These are phyloP conservation scores for Athene noctua DNA, from an alignment of 2,113 vertebrate species.

Conservation along the genomic window DNA sequence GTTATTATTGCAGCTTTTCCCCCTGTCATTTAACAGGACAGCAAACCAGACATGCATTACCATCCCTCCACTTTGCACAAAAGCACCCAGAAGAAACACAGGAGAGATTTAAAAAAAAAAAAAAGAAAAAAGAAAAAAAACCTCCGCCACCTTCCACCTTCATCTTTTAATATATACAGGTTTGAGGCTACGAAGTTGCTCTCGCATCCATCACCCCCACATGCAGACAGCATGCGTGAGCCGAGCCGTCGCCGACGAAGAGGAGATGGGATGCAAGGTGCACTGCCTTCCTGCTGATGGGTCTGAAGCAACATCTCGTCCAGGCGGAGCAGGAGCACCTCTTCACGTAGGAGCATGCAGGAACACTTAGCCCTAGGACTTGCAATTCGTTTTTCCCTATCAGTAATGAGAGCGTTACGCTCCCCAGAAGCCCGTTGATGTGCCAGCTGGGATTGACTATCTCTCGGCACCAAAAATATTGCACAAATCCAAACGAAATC, in stretches of 20 bases:
- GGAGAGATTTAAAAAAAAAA: not conserved
- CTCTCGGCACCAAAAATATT: not conserved
- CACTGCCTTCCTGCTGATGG: not conserved
- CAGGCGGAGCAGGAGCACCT: not conserved
- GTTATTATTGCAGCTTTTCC: not conserved
- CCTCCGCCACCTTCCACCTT: not conserved
- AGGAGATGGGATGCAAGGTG: not conserved
- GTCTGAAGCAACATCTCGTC: not conserved
- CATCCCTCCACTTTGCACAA: not conserved
- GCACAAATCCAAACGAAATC: not conserved
- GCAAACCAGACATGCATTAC: not conserved
- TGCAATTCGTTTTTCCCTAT: not conserved
- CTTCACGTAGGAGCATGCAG: not conserved
- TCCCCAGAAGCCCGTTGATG: not conserved
- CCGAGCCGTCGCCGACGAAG: rapidly evolving
- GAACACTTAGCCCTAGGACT: not conserved
- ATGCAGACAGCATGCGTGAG: rapidly evolving
- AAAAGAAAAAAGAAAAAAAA: not conserved
- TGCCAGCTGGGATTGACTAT: not conserved
- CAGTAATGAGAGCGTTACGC: not conserved
- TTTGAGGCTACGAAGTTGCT: not conserved
- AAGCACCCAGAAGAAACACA: not conserved
- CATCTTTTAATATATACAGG: not conserved
- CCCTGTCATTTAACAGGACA: not conserved
- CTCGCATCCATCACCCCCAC: not conserved